Evolutionary conservation across 2,888 invertebrate species (phyloP), one percentile per base, ranked within the genome.

Genomic region (Drosophila recens): DNA sequence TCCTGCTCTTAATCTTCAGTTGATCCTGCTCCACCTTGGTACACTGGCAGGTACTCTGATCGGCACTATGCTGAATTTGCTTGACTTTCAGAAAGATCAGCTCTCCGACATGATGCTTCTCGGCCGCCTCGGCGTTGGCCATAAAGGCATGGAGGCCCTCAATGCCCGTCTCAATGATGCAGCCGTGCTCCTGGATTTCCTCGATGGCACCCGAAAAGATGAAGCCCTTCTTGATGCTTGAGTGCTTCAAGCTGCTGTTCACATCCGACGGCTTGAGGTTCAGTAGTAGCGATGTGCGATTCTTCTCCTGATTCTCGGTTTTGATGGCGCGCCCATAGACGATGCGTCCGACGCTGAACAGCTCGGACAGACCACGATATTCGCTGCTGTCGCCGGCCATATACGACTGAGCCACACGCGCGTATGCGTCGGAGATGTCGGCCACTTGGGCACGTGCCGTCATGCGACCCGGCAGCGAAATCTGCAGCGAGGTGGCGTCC

Each of bases 101-200:
- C 46, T 93, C 82, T 0, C 93, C 93, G 6, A 82, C 75, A 46
- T 80, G 75, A 10, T 84, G 80, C 0, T 74, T 68, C 13, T 48
- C 61, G 3, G 49, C 20, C 0, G 45, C 27, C n/a, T 90, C 84
- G n/a, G 86, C 83, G 6, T 82, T 61, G 0, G 95, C 95, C 66
- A 98, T 91, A 91, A 98, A 97, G 0, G 96, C 95, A 54, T 95
- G 94, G 0, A 96, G 93, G 79, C 95, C 95, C n/a, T 94, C 93
- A 1, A 97, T 93, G 3, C 98, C 98, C 5, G 96, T 93, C 89
- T 97, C 97, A 90, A 98, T 94, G 52, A 96, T 94, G 88, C 95
- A 98, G 0, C 97, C 98, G 90, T 98, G 97, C 89, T 98, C 98
- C 90, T 97, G 97, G 20, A 95, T 93, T 67, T 97, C 97, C 6